Conservation (phyloP, 1,140 invertebrate genomes). For the Trachymyrmex septentrionalis region DNA sequence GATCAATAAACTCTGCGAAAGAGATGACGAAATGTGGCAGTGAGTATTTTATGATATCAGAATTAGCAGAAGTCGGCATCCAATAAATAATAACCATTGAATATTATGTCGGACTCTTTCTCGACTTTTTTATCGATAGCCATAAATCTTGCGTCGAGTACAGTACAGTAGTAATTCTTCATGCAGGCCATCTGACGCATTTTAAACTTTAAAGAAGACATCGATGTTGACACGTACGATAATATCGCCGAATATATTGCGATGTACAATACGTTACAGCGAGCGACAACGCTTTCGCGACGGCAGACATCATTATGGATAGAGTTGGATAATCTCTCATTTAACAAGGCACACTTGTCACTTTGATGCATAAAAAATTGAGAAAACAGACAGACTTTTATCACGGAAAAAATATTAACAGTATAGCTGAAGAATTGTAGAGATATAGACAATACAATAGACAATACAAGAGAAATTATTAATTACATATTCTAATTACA, state of each 20-base stretch:
- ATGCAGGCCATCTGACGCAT: background rate
- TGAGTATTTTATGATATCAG: background rate
- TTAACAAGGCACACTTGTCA: background rate
- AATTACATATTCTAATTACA: background rate
- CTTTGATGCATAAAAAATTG: background rate
- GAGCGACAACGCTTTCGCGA: background rate
- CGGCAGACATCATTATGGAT: background rate
- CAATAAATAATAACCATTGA: constrained; percentile 49
- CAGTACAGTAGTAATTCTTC: background rate
- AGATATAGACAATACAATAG: no score
- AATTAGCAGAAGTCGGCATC: constrained; percentile 20
- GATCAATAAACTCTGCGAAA: background rate
- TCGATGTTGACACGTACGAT: constrained; percentile 34
- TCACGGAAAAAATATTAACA: background rate
- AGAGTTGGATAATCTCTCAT: constrained; percentile 1
- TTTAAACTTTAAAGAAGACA: constrained; percentile 23
- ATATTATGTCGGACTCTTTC: constrained; percentile 10
- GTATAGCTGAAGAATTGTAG: background rate
- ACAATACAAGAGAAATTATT: background rate
- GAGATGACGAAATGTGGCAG: background rate
- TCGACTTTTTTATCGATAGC: constrained; percentile 14
- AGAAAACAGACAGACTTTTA: background rate
- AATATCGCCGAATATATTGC: background rate
- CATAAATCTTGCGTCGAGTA: background rate
- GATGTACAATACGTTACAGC: no score